A percentile compares a stretch with the other conserved stretches of the same genome.
phyloP scores from a whole-genome alignment of 2,113 vertebrate species.

The Lepisosteus osseus region DNA sequence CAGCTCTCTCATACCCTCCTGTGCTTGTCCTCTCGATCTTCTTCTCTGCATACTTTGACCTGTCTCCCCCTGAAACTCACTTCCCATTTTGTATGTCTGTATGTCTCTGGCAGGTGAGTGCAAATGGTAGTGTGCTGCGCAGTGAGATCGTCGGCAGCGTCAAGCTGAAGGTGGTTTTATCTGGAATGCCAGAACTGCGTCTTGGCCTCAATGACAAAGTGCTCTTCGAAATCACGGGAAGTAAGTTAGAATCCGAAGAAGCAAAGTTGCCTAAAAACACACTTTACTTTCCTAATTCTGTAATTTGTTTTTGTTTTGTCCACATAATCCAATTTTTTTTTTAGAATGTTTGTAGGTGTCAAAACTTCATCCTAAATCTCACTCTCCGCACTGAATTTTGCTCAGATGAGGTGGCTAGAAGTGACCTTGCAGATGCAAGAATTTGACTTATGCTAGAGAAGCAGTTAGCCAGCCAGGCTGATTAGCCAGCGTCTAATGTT shows the following conservation, averaged over 20 bases:
- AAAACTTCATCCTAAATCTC: too few species aligned
- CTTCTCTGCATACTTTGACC: background rate
- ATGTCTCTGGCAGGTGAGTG: conserved; percentile 68
- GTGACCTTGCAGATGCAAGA: too few species aligned
- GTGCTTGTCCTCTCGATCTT: background rate
- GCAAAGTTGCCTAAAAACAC: too few species aligned
- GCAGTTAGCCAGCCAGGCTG: too few species aligned
- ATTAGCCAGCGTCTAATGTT: too few species aligned
- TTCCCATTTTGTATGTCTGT: background rate
- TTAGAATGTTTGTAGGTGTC: too few species aligned
- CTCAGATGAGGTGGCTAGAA: too few species aligned
- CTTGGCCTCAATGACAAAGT: conserved; percentile 88
- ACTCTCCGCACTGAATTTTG: too few species aligned
- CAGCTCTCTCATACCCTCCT: background rate
- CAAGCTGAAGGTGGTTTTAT: conserved; percentile 84
- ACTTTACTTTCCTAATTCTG: too few species aligned
- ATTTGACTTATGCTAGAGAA: too few species aligned
- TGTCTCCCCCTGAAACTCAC: background rate
- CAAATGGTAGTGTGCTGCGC: conserved; percentile 76
- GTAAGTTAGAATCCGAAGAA: conserved; percentile 60
- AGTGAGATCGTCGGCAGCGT: conserved; percentile 85
- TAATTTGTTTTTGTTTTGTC: too few species aligned
- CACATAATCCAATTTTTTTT: too few species aligned
- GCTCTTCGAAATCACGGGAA: conserved; percentile 86
- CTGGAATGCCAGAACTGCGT: conserved; percentile 87